Conservation (phyloP, 2,797 vertebrate species). For the Benthosema pterotum region DNA sequence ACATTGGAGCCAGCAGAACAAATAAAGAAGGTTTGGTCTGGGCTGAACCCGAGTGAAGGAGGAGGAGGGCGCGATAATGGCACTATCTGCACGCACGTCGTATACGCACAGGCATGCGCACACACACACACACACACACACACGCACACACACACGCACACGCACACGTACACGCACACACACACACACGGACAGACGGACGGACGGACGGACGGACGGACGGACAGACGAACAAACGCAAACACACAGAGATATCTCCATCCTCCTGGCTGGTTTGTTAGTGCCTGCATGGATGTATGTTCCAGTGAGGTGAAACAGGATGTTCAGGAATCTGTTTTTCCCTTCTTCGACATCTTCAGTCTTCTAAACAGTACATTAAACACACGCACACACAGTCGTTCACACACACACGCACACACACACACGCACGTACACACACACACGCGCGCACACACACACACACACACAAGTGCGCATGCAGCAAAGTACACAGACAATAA, state of each 20-base stretch:
- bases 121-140: too few relatives aligned
- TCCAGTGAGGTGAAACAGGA: constrained; percentile 51
- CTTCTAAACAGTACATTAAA: background rate
- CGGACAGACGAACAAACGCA: too few relatives aligned
- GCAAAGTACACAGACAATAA: constrained; percentile 45
- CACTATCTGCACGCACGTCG: constrained; percentile 31
- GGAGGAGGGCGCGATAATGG: constrained; percentile 57
- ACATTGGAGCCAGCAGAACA: constrained; percentile 45
- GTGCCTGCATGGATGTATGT: constrained; percentile 11
- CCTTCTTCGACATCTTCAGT: constrained; percentile 21
- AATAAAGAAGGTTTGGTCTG: constrained; percentile 1
- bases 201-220: too few relatives aligned
- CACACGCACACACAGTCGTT: constrained; percentile 16
- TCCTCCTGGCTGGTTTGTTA: constrained; percentile 20
- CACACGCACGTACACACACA: constrained; percentile 14
- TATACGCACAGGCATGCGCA: too few relatives aligned
- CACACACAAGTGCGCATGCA: constrained; percentile 8
- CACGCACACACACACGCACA: too few relatives aligned
- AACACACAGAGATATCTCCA: too few relatives aligned
- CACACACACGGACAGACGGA: too few relatives aligned
- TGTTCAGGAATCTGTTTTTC: constrained; percentile 45
- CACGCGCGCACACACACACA: constrained; percentile 9
- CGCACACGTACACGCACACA: too few relatives aligned
- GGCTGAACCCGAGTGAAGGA: constrained; percentile 56
- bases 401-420: constrained; percentile 6